These are phyloP conservation scores for Hippocampus comes DNA, from an alignment of 2,113 vertebrate species.

Conservation along the genomic window DNA sequence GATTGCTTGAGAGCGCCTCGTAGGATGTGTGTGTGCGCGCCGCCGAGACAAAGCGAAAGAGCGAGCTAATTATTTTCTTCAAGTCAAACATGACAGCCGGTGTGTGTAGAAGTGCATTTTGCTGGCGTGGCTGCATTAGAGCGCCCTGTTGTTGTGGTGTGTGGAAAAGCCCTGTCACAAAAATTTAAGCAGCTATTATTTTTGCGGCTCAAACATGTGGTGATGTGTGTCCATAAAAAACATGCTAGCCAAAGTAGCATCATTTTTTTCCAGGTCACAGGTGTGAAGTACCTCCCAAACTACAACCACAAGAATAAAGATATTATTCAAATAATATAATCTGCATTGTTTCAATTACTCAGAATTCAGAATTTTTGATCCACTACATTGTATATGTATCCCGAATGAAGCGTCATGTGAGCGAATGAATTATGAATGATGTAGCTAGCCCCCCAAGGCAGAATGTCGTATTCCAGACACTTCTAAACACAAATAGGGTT, in stretches of 20 bases:
- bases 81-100: neutral
- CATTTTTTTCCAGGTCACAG: neutral
- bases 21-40: too few relatives aligned
- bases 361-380: neutral
- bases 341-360: too few relatives aligned
- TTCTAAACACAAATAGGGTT: slow-evolving; percentile 1
- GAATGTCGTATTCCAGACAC: neutral
- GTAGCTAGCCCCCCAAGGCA: neutral
- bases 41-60: neutral
- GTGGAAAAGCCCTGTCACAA: too few relatives aligned
- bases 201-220: too few relatives aligned
- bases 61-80: neutral
- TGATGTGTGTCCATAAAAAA: neutral
- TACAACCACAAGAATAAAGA: neutral
- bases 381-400: neutral
- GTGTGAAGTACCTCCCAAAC: neutral
- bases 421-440: neutral
- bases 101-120: too few relatives aligned
- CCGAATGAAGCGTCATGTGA: neutral
- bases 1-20: too few relatives aligned
- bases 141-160: too few relatives aligned
- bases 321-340: neutral
- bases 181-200: too few relatives aligned
- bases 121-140: too few relatives aligned
- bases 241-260: neutral